Percentiles rank a stretch among this genome's conserved stretches.
phyloP scores from a whole-genome alignment of 1,140 invertebrate species.

The Papilio glaucus region DNA sequence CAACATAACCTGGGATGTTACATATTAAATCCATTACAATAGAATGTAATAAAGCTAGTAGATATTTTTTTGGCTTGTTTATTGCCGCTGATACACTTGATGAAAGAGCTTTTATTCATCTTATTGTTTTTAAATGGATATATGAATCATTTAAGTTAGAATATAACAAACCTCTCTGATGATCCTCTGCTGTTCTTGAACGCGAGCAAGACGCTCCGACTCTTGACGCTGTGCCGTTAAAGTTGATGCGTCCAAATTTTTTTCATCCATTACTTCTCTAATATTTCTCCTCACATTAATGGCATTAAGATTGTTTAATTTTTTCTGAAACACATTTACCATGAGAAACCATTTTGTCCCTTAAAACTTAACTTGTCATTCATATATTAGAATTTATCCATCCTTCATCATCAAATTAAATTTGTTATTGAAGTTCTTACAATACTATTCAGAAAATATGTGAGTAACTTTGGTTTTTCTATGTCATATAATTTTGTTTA shows the following conservation, averaged over 20 bases:
- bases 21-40: not conserved
- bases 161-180: constrained; percentile 85
- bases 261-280: constrained; percentile 96
- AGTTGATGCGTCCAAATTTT: constrained; percentile 95
- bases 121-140: not conserved
- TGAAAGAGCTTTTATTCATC: too few species aligned
- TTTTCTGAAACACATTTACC: constrained; percentile 70
- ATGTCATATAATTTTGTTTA: too few species aligned
- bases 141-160: constrained; percentile 15
- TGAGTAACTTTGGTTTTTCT: too few species aligned
- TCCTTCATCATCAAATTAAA: too few species aligned
- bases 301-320: constrained; percentile 82
- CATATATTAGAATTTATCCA: too few species aligned
- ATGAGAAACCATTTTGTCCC: too few species aligned
- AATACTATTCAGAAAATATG: too few species aligned
- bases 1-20: not conserved
- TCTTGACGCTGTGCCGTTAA: constrained; percentile 96
- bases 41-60: not conserved
- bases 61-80: not conserved
- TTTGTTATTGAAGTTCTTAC: too few species aligned
- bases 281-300: constrained; percentile 92
- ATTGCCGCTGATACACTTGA: not conserved
- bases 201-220: constrained; percentile 92
- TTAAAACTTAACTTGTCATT: constrained; percentile 7
- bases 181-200: constrained; percentile 92